These are phyloP conservation scores for Austrolebias charrua DNA, from an alignment of 2,797 vertebrate genomes.

Conservation along the genomic window DNA sequence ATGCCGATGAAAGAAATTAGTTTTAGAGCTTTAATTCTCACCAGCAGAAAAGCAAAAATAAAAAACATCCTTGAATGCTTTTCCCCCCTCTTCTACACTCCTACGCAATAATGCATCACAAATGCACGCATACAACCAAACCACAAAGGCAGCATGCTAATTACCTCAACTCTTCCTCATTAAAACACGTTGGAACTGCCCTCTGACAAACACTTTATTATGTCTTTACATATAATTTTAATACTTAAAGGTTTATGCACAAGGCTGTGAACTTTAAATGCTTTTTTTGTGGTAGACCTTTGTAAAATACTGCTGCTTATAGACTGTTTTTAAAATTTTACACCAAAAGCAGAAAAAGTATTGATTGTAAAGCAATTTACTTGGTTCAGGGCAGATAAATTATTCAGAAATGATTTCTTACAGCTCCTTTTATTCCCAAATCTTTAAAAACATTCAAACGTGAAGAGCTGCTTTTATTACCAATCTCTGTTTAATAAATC, in stretches of 20 bases:
- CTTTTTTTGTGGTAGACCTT: no score
- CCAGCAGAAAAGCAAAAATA: slow-evolving; percentile 13
- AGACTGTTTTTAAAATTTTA: not conserved
- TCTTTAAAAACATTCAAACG: not conserved
- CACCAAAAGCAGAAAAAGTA: slow-evolving; percentile 1
- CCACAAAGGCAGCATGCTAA: slow-evolving; percentile 26
- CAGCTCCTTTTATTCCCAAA: not conserved
- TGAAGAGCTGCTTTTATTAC: not conserved
- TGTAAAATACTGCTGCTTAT: not conserved
- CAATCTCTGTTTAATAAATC: not conserved
- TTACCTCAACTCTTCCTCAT: slow-evolving; percentile 19
- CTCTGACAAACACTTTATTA: slow-evolving; percentile 13
- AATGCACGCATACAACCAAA: slow-evolving; percentile 11
- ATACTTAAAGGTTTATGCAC: slow-evolving; percentile 23
- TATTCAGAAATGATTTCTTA: slow-evolving; percentile 1
- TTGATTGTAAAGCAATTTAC: not conserved
- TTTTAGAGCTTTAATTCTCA: slow-evolving; percentile 55
- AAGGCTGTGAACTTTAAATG: slow-evolving; percentile 4
- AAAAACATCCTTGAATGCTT: slow-evolving; percentile 37
- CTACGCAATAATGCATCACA: slow-evolving; percentile 12
- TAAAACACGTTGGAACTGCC: slow-evolving; percentile 6
- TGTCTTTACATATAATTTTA: slow-evolving; percentile 17
- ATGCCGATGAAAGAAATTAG: slow-evolving; percentile 52
- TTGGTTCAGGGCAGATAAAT: not conserved
- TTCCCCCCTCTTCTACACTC: slow-evolving; percentile 26